These are phyloP conservation scores for Cliona cf. orientalis DNA, from an alignment of 37 sponge, comb jelly and placozoan species.

Conservation along the genomic window DNA sequence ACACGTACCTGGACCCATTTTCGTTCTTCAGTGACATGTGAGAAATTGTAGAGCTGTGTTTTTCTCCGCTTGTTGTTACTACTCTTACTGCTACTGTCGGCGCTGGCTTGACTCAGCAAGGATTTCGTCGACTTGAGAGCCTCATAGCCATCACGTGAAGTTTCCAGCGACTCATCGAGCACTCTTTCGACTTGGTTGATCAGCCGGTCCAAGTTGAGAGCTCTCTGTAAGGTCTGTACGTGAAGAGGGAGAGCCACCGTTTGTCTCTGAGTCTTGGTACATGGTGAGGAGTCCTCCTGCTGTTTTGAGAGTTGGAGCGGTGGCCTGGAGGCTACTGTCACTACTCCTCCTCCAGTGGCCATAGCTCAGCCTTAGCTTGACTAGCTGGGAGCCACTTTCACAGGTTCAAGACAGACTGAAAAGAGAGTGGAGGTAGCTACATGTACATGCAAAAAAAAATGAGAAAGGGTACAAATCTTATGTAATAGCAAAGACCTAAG, in stretches of 20 bases:
- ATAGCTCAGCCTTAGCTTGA: not conserved
- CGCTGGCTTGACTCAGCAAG: not conserved
- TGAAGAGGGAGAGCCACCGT: slow-evolving; percentile 70
- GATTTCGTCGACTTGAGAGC: not conserved
- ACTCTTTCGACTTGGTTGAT: slow-evolving; percentile 58
- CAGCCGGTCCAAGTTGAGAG: slow-evolving; percentile 65
- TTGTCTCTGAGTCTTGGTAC: not conserved
- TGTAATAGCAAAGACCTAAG: too few species aligned
- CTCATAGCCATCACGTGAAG: not conserved
- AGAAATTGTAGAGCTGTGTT: slow-evolving; percentile 47
- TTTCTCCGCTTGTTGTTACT: not conserved
- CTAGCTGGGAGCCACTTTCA: too few species aligned
- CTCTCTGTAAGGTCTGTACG: slow-evolving; percentile 58
- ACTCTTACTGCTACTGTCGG: not conserved
- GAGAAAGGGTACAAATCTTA: too few species aligned
- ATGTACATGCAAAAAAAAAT: too few species aligned
- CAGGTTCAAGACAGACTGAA: too few species aligned
- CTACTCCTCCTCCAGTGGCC: not conserved
- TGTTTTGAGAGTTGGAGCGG: not conserved
- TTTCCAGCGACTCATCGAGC: slow-evolving; percentile 24
- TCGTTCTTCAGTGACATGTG: slow-evolving; percentile 54
- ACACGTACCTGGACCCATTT: slow-evolving; percentile 66
- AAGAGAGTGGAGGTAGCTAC: too few species aligned
- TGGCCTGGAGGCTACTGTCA: not conserved
- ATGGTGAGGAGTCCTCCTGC: not conserved